Evolutionary conservation across 1,140 invertebrate species (phyloP).

Genomic region (Pygmarrhopalites habei): DNA sequence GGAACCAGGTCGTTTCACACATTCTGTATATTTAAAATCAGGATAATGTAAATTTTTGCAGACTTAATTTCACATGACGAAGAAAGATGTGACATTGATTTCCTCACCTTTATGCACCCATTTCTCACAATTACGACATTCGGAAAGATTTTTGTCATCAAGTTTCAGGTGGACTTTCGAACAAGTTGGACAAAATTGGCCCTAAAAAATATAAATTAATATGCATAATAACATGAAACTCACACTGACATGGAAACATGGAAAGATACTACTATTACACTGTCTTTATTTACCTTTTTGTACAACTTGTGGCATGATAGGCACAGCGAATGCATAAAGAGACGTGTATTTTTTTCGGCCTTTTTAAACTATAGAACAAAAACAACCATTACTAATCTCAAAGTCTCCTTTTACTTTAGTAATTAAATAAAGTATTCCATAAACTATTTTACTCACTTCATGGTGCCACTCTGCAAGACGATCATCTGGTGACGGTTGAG

Average conservation of each 20-base stretch:
- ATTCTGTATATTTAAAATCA: conserved; percentile 21
- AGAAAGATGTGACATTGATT: background rate
- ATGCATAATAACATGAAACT: no score
- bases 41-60: background rate
- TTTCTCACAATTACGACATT: conserved; percentile 52
- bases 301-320: conserved; percentile 51
- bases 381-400: background rate
- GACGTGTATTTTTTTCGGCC: conserved; percentile 48
- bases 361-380: conserved; percentile 47
- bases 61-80: background rate
- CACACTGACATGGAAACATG: no score
- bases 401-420: no score
- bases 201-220: no score
- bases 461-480: conserved; percentile 52
- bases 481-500: conserved; percentile 44
- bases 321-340: conserved; percentile 50
- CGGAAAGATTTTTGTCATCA: conserved; percentile 49
- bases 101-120: conserved; percentile 50
- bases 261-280: no score
- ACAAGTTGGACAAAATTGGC: conserved; percentile 51
- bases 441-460: conserved; percentile 41
- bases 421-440: background rate
- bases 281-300: no score
- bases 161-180: conserved; percentile 49
- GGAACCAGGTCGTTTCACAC: conserved; percentile 25